These are phyloP conservation scores for Asobara japonica DNA, from an alignment of 1,140 invertebrate genomes.

Conservation along the genomic window DNA sequence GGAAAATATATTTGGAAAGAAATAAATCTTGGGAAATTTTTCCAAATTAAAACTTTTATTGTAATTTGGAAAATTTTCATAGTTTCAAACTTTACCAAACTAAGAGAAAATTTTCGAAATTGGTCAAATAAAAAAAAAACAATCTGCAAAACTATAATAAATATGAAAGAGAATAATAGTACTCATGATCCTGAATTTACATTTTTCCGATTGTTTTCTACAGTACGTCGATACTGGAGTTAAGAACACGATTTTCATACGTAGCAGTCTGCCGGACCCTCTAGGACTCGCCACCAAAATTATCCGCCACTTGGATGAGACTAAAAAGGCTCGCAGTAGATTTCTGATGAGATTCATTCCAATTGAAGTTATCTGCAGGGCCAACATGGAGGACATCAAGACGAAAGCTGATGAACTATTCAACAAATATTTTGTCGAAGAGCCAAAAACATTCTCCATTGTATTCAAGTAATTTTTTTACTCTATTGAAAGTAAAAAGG, in stretches of 20 bases:
- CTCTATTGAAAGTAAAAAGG: too few species aligned
- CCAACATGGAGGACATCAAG: constrained; percentile 78
- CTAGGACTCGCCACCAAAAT: constrained; percentile 76
- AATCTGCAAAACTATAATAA: too few species aligned
- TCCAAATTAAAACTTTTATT: too few species aligned
- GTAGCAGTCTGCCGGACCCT: constrained; percentile 78
- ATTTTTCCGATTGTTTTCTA: constrained; percentile 54
- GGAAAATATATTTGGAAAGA: too few species aligned
- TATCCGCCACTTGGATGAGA: constrained; percentile 76
- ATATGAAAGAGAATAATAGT: too few species aligned
- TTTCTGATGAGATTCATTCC: constrained; percentile 83
- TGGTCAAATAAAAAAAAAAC: neutral
- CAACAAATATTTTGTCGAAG: constrained; percentile 78
- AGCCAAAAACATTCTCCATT: constrained; percentile 79
- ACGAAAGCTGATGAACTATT: constrained; percentile 74
- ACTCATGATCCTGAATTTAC: too few species aligned
- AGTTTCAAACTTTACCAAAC: too few species aligned
- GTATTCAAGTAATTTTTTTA: constrained; percentile 74
- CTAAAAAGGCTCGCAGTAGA: constrained; percentile 75
- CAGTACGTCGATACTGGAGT: constrained; percentile 78
- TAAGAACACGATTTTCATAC: constrained; percentile 87
- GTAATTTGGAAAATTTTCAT: too few species aligned
- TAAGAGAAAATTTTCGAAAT: too few species aligned
- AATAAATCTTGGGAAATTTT: too few species aligned
- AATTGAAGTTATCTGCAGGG: constrained; percentile 82